These are phyloP conservation scores for Dendrocincla fuliginosa DNA, from an alignment of 2,797 vertebrate genomes.

Conservation along the genomic window DNA sequence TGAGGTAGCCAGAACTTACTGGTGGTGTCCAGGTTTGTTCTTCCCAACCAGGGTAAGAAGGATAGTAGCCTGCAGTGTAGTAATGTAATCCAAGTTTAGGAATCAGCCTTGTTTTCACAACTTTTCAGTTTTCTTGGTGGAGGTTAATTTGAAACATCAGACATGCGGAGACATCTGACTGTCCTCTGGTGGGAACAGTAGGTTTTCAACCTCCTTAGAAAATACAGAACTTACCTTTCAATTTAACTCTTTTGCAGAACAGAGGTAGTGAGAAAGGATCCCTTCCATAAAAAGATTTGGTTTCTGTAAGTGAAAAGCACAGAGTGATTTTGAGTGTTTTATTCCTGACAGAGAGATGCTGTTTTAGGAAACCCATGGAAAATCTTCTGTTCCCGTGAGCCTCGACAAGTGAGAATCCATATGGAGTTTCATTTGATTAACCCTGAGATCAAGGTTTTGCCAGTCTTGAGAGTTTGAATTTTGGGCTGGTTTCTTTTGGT, in stretches of 20 bases:
- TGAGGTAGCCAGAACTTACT: not conserved
- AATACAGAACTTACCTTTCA: not conserved
- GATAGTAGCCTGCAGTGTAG: not conserved
- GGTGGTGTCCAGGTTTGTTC: not conserved
- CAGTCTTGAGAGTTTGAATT: not conserved
- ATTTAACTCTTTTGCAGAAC: not conserved
- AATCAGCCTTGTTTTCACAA: not conserved
- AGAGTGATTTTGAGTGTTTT: not conserved
- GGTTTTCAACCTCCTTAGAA: not conserved
- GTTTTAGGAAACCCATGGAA: not conserved
- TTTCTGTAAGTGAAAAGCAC: not conserved
- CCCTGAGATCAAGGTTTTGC: not conserved
- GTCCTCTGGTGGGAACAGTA: not conserved
- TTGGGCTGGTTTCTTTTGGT: not conserved
- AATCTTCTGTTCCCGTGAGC: not conserved
- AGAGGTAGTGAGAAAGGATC: not conserved
- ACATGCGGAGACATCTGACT: rapidly evolving
- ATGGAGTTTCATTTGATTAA: not conserved
- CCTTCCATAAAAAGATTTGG: not conserved
- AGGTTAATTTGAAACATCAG: not conserved
- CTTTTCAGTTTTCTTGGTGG: not conserved
- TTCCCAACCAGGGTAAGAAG: not conserved
- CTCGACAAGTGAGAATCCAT: not conserved
- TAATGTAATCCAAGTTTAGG: not conserved
- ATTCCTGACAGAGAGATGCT: not conserved